Evolutionary conservation across 2,888 invertebrate species (phyloP), one percentile per base, ranked within the genome.

Genomic region (Plagodis dolabraria): DNA sequence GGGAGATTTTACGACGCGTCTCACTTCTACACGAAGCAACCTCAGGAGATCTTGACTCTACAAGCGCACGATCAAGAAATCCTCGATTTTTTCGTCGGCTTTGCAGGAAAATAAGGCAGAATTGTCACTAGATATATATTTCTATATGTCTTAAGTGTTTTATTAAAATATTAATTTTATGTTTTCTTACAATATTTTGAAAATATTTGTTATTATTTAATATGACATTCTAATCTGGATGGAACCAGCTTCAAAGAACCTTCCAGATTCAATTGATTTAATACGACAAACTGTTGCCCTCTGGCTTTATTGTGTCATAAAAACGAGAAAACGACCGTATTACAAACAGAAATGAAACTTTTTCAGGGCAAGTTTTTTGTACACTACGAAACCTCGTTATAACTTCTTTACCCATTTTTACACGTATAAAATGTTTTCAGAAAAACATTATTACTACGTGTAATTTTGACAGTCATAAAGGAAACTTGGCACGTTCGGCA

Each of bases 261-360:
- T 52, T 60, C 47, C 51, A 40, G 22, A 60, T 59, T 63, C 60
- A 59, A 61, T 63, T 58, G 55, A 53, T 57, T 46, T 44, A 42
- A 45, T 50, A 53, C 51, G 53, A 48, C 47, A 48, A 44, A 54
- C 54, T 49, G 47, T 57, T 53, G 47, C 54, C 33, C 52, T 59
- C 57, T 44, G 56, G 54, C 64, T 65, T 68, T 68, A 66, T 68
- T 59, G 54, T 47, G 57, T 51, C 62, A 67, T 67, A 69, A 69
- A 68, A 67, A 65, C 60, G 63, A 55, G 47, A 53, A 60, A 67
- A 65, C 64, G 63, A 54, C 60, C 61, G 54, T 65, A 61, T 53
- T 40, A 55, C 36, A 64, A 50, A 67, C 65, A 64, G 40, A 10
- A 60, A 57, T 54, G 47, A 57, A 60, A 67, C 59, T 62, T 60